Conservation (phyloP, 1,140 invertebrate genomes). For the Ylistrum balloti region DNA sequence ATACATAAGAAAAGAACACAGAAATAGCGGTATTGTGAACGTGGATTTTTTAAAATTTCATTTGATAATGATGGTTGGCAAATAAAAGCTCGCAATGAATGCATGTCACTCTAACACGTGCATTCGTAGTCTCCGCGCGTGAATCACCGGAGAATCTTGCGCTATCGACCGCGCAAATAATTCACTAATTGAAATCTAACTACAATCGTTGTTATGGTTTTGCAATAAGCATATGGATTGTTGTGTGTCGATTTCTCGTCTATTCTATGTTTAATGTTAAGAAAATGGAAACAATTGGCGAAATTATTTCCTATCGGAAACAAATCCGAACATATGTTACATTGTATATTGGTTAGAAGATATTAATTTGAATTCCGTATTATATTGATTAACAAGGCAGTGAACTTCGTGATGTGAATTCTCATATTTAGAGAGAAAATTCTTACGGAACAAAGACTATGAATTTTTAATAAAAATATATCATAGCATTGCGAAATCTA, state of each 20-base stretch:
- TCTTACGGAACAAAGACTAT: too few species aligned
- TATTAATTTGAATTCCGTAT: background rate
- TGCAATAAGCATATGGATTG: background rate
- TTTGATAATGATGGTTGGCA: conserved; percentile 18
- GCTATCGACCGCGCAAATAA: background rate
- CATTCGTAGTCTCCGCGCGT: background rate
- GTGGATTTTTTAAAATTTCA: background rate
- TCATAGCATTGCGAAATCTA: too few species aligned
- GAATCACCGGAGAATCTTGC: background rate
- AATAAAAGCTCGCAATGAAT: background rate
- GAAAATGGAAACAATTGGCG: background rate
- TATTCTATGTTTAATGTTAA: background rate
- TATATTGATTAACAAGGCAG: background rate
- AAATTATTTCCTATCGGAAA: background rate
- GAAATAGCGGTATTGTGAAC: background rate
- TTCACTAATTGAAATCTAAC: conserved; percentile 40
- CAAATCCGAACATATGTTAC: conserved; percentile 4
- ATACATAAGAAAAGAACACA: background rate
- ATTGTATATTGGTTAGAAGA: background rate
- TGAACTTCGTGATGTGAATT: background rate
- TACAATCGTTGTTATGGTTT: conserved; percentile 11
- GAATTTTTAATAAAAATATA: too few species aligned
- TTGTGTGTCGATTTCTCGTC: background rate
- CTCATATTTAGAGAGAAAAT: background rate
- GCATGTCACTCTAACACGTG: conserved; percentile 10